Conservation (phyloP, 2,888 invertebrate genomes). For the Brachypalpus laphriformis region DNA sequence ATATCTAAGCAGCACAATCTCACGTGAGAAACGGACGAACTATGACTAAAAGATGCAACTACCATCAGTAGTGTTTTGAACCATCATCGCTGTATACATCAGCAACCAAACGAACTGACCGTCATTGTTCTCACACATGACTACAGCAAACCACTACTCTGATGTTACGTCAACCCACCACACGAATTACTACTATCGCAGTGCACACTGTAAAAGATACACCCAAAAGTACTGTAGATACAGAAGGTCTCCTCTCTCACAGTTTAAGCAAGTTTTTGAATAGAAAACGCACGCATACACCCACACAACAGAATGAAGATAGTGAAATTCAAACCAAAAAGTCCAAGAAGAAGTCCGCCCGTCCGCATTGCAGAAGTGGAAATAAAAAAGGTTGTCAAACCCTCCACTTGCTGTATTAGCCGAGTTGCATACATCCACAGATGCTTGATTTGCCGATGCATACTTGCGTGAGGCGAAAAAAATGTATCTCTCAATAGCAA, state of each 20-base stretch:
- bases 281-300: slow-evolving; percentile 53
- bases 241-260: slow-evolving; percentile 31
- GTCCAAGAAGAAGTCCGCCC: not conserved
- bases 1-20: slow-evolving; percentile 46
- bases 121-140: slow-evolving; percentile 24
- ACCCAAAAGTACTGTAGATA: slow-evolving; percentile 9
- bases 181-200: not conserved
- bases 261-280: slow-evolving; percentile 45
- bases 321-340: slow-evolving; percentile 41
- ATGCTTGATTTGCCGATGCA: not conserved
- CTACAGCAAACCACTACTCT: slow-evolving; percentile 36
- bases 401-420: slow-evolving; percentile 4
- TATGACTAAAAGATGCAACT: slow-evolving; percentile 71
- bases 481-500: slow-evolving; percentile 36
- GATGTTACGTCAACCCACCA: slow-evolving; percentile 20
- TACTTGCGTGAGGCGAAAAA: not conserved
- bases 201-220: slow-evolving; percentile 18
- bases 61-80: slow-evolving; percentile 54
- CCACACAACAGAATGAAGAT: slow-evolving; percentile 6
- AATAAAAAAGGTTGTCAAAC: slow-evolving; percentile 43
- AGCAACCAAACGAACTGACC: slow-evolving; percentile 39
- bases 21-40: slow-evolving; percentile 62
- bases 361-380: not conserved
- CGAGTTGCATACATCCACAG: slow-evolving; percentile 2
- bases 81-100: slow-evolving; percentile 36